Evolutionary conservation across 2,797 vertebrate genomes (phyloP).

Genomic region (Phoebastria nigripes): DNA sequence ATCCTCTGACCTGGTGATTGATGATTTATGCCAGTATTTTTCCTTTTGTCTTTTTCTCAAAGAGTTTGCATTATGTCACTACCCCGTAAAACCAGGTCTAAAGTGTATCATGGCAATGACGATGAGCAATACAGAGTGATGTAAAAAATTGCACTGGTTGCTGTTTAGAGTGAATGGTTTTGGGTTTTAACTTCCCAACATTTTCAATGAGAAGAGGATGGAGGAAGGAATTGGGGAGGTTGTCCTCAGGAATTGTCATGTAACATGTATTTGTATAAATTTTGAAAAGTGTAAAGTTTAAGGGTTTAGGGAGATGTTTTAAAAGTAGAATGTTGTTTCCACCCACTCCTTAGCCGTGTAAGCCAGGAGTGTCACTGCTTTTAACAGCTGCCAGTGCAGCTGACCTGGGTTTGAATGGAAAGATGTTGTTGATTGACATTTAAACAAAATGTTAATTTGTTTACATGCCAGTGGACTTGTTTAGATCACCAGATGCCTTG

Average conservation of each 20-base stretch:
- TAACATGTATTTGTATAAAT: neutral
- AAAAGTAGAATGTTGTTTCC: neutral
- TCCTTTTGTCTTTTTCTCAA: neutral
- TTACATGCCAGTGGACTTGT: neutral
- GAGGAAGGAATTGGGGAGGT: neutral
- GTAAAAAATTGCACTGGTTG: neutral
- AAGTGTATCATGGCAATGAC: neutral
- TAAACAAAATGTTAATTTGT: slow-evolving; percentile 14
- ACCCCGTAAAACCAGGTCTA: neutral
- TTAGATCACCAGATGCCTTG: neutral
- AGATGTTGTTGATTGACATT: neutral
- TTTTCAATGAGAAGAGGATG: neutral
- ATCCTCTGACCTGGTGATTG: neutral
- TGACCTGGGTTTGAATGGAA: neutral
- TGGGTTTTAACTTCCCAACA: neutral
- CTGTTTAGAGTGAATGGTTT: neutral
- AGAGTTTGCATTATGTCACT: neutral
- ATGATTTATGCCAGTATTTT: neutral
- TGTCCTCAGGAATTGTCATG: neutral
- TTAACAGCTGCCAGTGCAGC: neutral
- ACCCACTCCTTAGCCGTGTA: fast-evolving
- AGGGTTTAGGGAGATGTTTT: neutral
- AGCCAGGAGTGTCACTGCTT: neutral
- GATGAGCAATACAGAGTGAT: neutral
- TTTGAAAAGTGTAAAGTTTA: neutral